Evolutionary conservation across 2,113 vertebrate genomes (phyloP).

Genomic region (Acanthisitta chloris): DNA sequence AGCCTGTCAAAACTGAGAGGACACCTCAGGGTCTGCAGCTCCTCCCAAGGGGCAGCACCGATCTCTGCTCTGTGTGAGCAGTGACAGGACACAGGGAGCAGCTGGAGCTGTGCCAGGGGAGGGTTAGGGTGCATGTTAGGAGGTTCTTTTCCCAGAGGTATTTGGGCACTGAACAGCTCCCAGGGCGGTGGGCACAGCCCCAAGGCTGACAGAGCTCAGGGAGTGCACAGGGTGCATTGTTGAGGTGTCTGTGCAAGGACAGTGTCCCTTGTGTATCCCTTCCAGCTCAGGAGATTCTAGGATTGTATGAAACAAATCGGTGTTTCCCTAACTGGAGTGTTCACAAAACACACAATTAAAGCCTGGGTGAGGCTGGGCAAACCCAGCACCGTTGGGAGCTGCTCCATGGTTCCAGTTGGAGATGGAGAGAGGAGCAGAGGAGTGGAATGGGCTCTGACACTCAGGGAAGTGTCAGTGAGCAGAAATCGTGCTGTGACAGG

Average conservation of each 20-base stretch:
- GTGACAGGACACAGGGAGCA: accelerated
- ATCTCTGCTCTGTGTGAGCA: not conserved
- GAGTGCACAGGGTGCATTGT: not conserved
- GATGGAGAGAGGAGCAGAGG: not conserved
- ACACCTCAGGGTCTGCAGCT: accelerated
- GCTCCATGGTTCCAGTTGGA: not conserved
- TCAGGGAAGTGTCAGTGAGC: not conserved
- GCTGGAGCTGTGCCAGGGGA: not conserved
- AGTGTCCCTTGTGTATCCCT: not conserved
- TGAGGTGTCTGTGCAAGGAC: accelerated
- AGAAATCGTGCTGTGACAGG: not conserved
- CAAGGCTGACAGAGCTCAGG: not conserved
- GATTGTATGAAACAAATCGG: not conserved
- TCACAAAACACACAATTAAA: slow-evolving; percentile 6
- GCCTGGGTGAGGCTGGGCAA: slow-evolving; percentile 38
- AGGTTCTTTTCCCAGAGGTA: not conserved
- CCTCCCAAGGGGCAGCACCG: accelerated
- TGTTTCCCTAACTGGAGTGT: not conserved
- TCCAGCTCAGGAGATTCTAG: not conserved
- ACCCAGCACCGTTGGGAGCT: not conserved
- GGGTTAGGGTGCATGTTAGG: accelerated
- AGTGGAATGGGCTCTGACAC: not conserved
- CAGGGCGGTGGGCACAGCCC: not conserved
- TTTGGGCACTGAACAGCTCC: not conserved
- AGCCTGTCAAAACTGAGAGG: not conserved